phyloP scores from a whole-genome alignment of 1,140 invertebrate species.

The Eulimnadia texana region DNA sequence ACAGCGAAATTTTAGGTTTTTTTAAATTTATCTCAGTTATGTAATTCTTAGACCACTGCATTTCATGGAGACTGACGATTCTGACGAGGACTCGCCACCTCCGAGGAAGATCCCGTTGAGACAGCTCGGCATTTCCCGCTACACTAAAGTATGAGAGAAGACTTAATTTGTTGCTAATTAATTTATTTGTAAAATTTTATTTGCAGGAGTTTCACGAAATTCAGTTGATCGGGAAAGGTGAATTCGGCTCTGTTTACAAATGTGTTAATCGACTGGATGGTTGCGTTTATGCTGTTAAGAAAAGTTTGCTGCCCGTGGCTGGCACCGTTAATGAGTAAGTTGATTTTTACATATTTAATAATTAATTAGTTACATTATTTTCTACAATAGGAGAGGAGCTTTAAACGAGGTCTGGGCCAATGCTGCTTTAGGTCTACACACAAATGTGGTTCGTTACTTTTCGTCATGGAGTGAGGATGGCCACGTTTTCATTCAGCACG shows the following conservation, averaged over 20 bases:
- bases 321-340: conserved; percentile 57
- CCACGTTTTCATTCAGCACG: conserved; percentile 85
- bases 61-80: conserved; percentile 35
- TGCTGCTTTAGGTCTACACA: conserved; percentile 70
- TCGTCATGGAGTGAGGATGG: conserved; percentile 87
- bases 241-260: conserved; percentile 76
- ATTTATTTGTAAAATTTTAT: not conserved
- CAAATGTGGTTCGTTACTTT: conserved; percentile 80
- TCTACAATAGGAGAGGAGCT: conserved; percentile 46
- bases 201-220: conserved; percentile 61
- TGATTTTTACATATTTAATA: not conserved
- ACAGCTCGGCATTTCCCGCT: conserved; percentile 72
- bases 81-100: conserved; percentile 38
- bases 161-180: not conserved
- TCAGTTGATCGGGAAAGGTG: conserved; percentile 60
- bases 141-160: conserved; percentile 39
- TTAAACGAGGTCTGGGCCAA: conserved; percentile 86
- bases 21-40: not conserved
- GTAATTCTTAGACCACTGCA: not conserved
- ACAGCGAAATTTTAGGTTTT: not conserved
- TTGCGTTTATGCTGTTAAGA: conserved; percentile 80
- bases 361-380: conserved; percentile 18
- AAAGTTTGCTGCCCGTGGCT: conserved; percentile 61
- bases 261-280: conserved; percentile 82
- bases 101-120: conserved; percentile 47